These are phyloP conservation scores for Dendroctonus valens DNA, from an alignment of 1,140 invertebrate genomes.

Conservation along the genomic window DNA sequence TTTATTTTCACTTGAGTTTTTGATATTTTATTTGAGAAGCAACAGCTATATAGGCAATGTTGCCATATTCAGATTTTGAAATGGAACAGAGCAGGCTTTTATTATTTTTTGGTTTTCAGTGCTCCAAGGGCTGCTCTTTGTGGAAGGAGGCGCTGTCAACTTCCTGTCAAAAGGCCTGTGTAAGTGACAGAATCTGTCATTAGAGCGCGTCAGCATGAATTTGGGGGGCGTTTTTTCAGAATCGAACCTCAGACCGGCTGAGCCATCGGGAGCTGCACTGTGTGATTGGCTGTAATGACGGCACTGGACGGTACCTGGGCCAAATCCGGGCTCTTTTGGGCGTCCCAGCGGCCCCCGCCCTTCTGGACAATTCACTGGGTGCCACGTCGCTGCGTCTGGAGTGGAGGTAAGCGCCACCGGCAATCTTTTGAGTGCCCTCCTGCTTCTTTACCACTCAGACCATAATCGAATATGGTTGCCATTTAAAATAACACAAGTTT, in stretches of 20 bases:
- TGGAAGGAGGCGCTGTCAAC: conserved; percentile 66
- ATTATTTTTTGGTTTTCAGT: too few species aligned
- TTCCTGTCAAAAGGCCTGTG: conserved; percentile 68
- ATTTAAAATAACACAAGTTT: too few species aligned
- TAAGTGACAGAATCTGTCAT: conserved; percentile 54
- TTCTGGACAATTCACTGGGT: conserved; percentile 72
- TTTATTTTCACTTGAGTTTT: not conserved
- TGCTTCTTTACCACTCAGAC: too few species aligned
- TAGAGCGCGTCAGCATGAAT: too few species aligned
- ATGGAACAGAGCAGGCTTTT: too few species aligned
- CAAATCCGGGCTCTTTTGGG: conserved; percentile 68
- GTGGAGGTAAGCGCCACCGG: conserved; percentile 59
- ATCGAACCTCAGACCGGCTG: conserved; percentile 64
- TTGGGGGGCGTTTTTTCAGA: conserved; percentile 50
- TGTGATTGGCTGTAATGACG: conserved; percentile 77
- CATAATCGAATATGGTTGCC: too few species aligned
- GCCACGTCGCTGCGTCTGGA: conserved; percentile 74
- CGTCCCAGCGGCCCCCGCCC: conserved; percentile 67
- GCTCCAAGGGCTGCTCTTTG: conserved; percentile 63
- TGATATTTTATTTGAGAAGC: too few species aligned
- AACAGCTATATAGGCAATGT: too few species aligned
- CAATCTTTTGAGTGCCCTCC: too few species aligned
- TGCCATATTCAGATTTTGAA: too few species aligned
- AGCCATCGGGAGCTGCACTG: conserved; percentile 72
- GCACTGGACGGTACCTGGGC: conserved; percentile 70